Base-by-base conservation (phyloP, 2,113 vertebrate species). In the human (Homo sapiens) region DNA sequence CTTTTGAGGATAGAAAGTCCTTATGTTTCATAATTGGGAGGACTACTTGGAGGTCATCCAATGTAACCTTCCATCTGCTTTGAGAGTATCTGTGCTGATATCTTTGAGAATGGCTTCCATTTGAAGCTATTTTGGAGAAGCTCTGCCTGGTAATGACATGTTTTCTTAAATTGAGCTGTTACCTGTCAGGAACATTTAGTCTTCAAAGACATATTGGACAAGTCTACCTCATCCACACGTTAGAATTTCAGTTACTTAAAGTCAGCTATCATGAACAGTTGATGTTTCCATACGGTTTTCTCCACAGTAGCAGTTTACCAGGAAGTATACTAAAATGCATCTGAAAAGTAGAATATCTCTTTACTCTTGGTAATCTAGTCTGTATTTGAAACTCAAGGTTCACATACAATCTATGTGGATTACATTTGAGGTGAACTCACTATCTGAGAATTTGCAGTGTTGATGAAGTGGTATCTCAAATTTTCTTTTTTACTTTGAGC, bases 161-260 rank as follows among this genome's bases (percentile, higher is more conserved):
- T 78, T 86, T 79, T 50, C 27, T 97, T 72, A 83, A 83, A 43
- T 11, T 86, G 57, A 96, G 45, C 38, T 38, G 35, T 72, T 70
- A 1, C 1, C 59, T 75, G n/a, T 68, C 52, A 66, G 17, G 30
- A 66, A 61, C 61, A n/a, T 55, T 94, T 95, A 64, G 12, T 94
- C 43, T 88, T 94, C 55, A 73, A 13, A 92, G 32, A 52, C 50
- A 20, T 11, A 25, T 14, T 22, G 16, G 20, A 5, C 22, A 45
- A 18, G 16, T 87, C 16, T 83, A 45, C 20, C 23, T 92, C 5
- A 66, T 57, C 6, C 14, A 72, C 17, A n/a, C 2, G 12, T 43
- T 78, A 83, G 14, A 93, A 81, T 87, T 76, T 87, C 30, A 89
- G 23, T 83, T 83, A n/a, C 75, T 75, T 95, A 68, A 84, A n/a